Percentiles rank a stretch among this genome's conserved stretches.
phyloP scores from a whole-genome alignment of 1,140 invertebrate genomes.

The Augochlora pura region DNA sequence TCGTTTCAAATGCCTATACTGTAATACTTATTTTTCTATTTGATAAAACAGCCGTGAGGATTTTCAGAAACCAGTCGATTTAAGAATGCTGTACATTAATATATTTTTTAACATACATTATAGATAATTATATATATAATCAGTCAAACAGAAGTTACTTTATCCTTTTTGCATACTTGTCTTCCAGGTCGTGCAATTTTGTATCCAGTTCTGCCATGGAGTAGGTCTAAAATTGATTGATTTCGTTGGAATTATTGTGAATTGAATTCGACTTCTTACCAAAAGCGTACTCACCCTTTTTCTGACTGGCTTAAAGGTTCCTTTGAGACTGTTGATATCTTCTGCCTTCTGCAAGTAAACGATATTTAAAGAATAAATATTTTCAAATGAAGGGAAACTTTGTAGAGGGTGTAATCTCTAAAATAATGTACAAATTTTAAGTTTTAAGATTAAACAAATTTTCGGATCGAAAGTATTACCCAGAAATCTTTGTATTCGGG shows the following conservation, averaged over 20 bases:
- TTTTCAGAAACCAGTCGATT: not conserved
- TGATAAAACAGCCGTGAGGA: not conserved
- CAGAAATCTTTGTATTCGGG: constrained; percentile 86
- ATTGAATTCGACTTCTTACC: not conserved
- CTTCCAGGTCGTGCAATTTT: constrained; percentile 71
- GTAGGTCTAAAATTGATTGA: constrained; percentile 66
- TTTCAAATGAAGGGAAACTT: not conserved
- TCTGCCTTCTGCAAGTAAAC: constrained; percentile 29
- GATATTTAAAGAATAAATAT: not conserved
- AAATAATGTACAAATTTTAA: too few species aligned
- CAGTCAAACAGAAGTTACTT: constrained; percentile 44
- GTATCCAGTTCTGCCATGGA: constrained; percentile 70
- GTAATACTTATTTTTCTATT: not conserved
- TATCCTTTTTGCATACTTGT: constrained; percentile 67
- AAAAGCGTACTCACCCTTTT: constrained; percentile 62
- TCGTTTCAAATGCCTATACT: not conserved
- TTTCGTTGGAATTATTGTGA: not conserved
- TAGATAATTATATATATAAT: not conserved
- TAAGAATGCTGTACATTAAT: not conserved
- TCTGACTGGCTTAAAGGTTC: constrained; percentile 33
- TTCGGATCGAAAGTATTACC: constrained; percentile 73
- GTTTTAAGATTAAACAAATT: too few species aligned
- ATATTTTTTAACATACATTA: too few species aligned
- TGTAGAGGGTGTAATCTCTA: not conserved
- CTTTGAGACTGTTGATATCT: constrained; percentile 40